phyloP scores from a whole-genome alignment of 2,113 vertebrate species.

The Phoenicopterus ruber region DNA sequence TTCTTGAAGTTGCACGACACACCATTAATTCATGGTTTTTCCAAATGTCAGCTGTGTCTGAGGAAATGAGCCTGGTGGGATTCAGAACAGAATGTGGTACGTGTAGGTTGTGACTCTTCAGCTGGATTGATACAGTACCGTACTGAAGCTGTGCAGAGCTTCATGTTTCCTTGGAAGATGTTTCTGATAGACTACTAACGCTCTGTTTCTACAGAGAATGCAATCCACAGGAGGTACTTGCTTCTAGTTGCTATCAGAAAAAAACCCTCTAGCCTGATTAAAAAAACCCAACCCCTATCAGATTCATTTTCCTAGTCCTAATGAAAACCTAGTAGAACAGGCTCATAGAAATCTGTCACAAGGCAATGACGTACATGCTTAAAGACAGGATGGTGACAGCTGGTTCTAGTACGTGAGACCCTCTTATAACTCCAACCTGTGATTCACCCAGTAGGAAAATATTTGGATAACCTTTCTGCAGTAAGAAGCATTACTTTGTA shows the following conservation, averaged over 20 bases:
- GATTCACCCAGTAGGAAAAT: not conserved
- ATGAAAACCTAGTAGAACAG: not conserved
- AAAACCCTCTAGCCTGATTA: not conserved
- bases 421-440: not conserved
- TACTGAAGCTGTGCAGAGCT: not conserved
- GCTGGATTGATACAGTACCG: not conserved
- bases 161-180: not conserved
- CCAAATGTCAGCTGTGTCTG: not conserved
- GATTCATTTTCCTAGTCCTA: not conserved
- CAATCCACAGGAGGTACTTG: not conserved
- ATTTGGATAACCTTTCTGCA: constrained; percentile 13
- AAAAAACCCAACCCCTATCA: not conserved
- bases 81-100: not conserved
- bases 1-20: not conserved
- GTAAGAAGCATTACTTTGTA: not conserved
- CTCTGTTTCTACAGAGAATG: not conserved
- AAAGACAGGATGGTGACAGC: not conserved
- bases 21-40: not conserved
- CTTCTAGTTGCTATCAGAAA: not conserved
- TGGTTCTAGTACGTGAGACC: not conserved
- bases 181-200: not conserved
- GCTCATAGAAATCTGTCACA: not conserved
- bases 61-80: not conserved
- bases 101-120: not conserved
- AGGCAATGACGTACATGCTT: not conserved